These are phyloP conservation scores for Centruroides sculpturatus DNA, from an alignment of 1,140 invertebrate genomes.

Conservation along the genomic window DNA sequence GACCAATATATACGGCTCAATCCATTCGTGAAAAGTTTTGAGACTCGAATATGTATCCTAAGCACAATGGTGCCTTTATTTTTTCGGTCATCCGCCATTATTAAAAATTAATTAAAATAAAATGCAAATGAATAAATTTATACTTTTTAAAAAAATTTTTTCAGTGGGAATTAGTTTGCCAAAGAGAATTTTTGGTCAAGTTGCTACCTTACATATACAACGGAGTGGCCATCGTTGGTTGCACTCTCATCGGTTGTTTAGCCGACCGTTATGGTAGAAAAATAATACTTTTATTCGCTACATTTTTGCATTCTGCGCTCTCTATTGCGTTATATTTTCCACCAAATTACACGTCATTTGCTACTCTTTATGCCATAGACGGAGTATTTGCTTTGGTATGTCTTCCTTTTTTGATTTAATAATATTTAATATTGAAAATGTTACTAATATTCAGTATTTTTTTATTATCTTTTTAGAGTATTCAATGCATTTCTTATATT, in stretches of 20 bases:
- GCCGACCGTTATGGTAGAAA: conserved; percentile 37
- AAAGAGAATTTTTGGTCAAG: conserved; percentile 29
- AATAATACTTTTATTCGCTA: conserved; percentile 32
- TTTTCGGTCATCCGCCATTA: too few species aligned
- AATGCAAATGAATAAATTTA: too few species aligned
- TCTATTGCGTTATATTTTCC: conserved; percentile 35
- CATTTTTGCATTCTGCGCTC: conserved; percentile 35
- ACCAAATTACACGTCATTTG: conserved; percentile 28
- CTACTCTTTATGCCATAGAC: conserved; percentile 31
- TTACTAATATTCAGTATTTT: too few species aligned
- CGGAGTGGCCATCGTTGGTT: conserved; percentile 37
- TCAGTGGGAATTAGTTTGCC: conserved; percentile 39
- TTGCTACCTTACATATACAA: conserved; percentile 35
- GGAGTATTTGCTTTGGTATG: conserved; percentile 35
- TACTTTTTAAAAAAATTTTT: conserved; percentile 1
- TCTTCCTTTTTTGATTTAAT: background rate
- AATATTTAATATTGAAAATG: background rate
- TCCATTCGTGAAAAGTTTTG: too few species aligned
- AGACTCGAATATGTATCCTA: too few species aligned
- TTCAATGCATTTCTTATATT: conserved; percentile 27
- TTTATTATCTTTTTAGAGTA: conserved; percentile 16
- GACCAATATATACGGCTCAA: too few species aligned
- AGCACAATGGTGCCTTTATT: too few species aligned
- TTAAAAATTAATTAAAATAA: too few species aligned
- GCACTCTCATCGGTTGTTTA: conserved; percentile 35